These are phyloP conservation scores for Platysteira castanea DNA, from an alignment of 2,113 vertebrate genomes.

Conservation along the genomic window DNA sequence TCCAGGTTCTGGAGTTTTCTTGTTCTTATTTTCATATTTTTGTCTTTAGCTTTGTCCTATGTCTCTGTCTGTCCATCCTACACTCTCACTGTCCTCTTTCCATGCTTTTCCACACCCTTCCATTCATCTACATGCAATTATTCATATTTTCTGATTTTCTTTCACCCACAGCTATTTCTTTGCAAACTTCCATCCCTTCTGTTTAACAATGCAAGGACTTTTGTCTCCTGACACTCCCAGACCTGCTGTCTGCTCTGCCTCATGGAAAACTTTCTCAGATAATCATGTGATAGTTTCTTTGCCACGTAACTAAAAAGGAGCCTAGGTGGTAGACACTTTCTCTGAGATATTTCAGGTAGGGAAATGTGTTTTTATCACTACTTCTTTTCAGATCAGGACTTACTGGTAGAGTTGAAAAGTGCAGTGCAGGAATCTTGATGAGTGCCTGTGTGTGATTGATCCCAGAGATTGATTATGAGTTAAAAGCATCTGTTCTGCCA, in stretches of 20 bases:
- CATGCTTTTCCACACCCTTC: background rate
- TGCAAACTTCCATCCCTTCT: background rate
- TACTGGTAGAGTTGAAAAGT: background rate
- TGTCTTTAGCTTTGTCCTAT: background rate
- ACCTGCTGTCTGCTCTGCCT: background rate
- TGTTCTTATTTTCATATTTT: background rate
- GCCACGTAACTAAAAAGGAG: background rate
- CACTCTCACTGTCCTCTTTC: background rate
- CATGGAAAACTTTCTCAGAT: background rate
- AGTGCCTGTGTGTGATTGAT: background rate
- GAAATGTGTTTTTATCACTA: background rate
- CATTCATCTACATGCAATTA: background rate
- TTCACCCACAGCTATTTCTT: background rate
- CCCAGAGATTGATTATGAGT: background rate
- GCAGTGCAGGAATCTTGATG: background rate
- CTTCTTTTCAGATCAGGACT: background rate
- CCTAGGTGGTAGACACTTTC: background rate
- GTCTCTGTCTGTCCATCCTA: background rate
- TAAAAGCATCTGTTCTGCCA: background rate
- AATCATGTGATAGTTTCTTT: background rate
- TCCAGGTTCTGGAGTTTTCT: background rate
- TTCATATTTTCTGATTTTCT: background rate
- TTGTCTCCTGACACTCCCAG: background rate
- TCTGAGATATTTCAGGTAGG: background rate
- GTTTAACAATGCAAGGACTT: background rate